These are phyloP conservation scores for Acleris sparsana DNA, from an alignment of 2,888 invertebrate genomes.

Conservation along the genomic window DNA sequence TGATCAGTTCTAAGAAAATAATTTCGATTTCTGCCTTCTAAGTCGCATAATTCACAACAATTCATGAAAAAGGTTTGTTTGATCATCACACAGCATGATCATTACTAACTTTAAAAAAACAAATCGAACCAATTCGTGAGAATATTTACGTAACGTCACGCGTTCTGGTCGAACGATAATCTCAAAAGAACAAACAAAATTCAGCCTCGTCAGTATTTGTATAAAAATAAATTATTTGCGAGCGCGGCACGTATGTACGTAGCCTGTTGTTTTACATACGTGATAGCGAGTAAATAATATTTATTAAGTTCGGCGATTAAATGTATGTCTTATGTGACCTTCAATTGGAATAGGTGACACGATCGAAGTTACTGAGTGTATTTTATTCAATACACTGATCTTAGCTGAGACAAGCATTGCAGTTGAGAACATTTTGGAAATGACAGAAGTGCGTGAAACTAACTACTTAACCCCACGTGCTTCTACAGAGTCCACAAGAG, in stretches of 20 bases:
- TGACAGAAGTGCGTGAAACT: no score
- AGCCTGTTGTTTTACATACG: conserved; percentile 11
- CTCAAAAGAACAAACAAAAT: conserved; percentile 16
- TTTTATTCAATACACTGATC: no score
- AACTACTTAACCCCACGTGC: no score
- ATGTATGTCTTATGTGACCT: neutral
- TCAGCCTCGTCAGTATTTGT: conserved; percentile 23
- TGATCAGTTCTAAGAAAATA: no score
- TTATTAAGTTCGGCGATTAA: neutral
- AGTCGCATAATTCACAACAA: no score
- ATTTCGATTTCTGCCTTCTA: no score
- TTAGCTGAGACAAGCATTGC: no score
- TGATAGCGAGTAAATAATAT: conserved; percentile 9
- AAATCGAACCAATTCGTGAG: neutral
- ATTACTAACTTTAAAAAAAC: neutral
- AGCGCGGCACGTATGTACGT: conserved; percentile 14
- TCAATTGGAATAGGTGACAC: no score
- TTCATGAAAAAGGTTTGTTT: no score
- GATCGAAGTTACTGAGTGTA: neutral
- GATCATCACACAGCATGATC: no score
- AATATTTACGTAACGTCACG: conserved; percentile 11
- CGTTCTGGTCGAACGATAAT: conserved; percentile 5
- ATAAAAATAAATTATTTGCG: conserved; percentile 14
- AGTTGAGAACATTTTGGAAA: no score
- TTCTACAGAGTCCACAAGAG: no score